Percentiles rank a stretch among this genome's conserved stretches.
These are phyloP conservation scores for Lamprotornis superbus DNA, from an alignment of 2,113 vertebrate species.

Conservation along the genomic window DNA sequence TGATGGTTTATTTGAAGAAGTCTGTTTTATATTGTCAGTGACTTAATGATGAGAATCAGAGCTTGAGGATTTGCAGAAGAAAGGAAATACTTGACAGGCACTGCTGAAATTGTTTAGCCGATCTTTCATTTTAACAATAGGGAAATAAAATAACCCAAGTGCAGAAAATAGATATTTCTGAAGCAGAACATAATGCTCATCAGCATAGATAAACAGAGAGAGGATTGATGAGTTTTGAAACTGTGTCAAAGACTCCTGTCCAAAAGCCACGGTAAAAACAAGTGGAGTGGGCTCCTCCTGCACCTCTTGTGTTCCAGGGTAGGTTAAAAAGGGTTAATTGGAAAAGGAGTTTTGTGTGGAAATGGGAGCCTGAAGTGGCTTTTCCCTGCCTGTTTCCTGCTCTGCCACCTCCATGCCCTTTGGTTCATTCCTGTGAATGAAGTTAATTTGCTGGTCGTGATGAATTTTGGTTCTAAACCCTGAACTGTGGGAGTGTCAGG, in stretches of 20 bases:
- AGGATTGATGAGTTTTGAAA: neutral
- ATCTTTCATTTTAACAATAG: conserved; percentile 49
- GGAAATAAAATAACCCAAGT: conserved; percentile 44
- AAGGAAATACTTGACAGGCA: conserved; percentile 19
- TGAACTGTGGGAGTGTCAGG: neutral
- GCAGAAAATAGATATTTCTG: conserved; percentile 39
- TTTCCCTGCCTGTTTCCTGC: neutral
- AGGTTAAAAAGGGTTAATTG: neutral
- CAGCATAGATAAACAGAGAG: conserved; percentile 39
- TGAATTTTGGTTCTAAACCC: neutral
- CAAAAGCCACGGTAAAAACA: neutral
- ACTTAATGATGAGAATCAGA: conserved; percentile 50
- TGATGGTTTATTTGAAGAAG: conserved; percentile 22
- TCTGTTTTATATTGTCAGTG: conserved; percentile 33
- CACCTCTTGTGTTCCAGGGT: neutral
- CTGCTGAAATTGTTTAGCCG: conserved; percentile 8
- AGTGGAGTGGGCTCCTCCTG: neutral
- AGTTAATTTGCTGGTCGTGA: neutral
- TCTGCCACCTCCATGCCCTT: neutral
- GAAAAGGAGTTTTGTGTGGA: neutral
- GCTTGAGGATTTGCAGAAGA: conserved; percentile 37
- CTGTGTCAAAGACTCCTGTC: neutral
- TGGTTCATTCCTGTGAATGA: neutral
- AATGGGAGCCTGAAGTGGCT: neutral
- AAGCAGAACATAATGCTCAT: conserved; percentile 27